Evolutionary conservation across 2,113 vertebrate species (phyloP), one percentile per base, ranked within the genome.

Genomic region (Ondatra zibethicus): DNA sequence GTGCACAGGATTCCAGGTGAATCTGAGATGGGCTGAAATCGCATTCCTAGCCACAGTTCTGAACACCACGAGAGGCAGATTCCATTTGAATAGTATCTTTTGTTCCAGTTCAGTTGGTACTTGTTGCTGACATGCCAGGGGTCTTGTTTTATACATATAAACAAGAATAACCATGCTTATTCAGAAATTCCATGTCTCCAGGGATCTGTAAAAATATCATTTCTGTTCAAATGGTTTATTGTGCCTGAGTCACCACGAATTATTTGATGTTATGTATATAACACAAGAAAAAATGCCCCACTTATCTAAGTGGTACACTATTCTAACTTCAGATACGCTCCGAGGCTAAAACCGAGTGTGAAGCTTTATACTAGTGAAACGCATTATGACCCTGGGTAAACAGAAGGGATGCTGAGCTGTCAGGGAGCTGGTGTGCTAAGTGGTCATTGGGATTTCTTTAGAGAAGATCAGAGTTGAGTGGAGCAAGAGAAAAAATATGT

Each of bases 161-260:
- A 58, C 23, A 91, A 86, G 70, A 96, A 81, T 23, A 81, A 14
- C 19, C 33, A 36, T 5, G 25, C 47, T 89, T 66, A 58, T 91
- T 47, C 89, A 82, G 93, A 93, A 68, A 73, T 36, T 63, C 33
- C 31, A 10, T 31, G 29, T 78, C 58, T 73, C 31, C 3, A n/a
- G 29, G 89, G 36, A 36, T 21, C 13, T 39, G 6, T 76, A 81
- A 77, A 94, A 47, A 89, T 89, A 39, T 78, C 17, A 55, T 82
- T 92, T 95, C 66, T 95, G 31, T 91, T 23, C 11, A 70, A 77
- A 14, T 73, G 45, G 33, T 39, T 94, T 73, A 88, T 85, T 52
- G 72, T 95, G 12, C 89, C 50, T 12, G 70, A 89, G 89, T 72
- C 0, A 45, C n/a, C 65, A 76, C 63, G n/a, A 75, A 47, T 78